Evolutionary conservation across 1,140 invertebrate species (phyloP).

Genomic region (Diachasma alloeum): DNA sequence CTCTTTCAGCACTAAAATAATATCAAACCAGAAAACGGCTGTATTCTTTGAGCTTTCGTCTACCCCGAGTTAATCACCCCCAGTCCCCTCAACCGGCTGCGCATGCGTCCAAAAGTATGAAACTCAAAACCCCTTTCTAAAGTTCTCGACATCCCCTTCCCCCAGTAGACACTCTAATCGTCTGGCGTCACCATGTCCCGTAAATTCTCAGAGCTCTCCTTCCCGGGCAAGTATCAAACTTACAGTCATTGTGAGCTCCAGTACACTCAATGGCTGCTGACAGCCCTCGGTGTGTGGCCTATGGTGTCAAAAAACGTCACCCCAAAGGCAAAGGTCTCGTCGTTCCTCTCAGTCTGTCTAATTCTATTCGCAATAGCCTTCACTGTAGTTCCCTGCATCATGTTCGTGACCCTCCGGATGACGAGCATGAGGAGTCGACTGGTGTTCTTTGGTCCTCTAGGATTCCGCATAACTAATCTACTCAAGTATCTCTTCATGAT

Average conservation of each 20-base stretch:
- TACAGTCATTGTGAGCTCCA: neutral
- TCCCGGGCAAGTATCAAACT: neutral
- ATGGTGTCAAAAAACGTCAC: neutral
- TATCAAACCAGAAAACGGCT: too few species aligned
- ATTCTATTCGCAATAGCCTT: neutral
- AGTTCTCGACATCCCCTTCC: too few species aligned
- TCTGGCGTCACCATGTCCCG: neutral
- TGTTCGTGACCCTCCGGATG: neutral
- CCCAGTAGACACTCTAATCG: neutral
- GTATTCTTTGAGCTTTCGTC: too few species aligned
- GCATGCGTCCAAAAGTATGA: neutral
- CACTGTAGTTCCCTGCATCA: neutral
- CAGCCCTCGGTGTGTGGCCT: neutral
- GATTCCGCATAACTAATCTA: neutral
- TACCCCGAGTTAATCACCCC: neutral
- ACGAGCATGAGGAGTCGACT: neutral
- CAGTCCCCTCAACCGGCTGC: neutral
- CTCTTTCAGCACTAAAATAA: too few species aligned
- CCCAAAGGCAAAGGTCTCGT: neutral
- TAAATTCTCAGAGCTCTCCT: neutral
- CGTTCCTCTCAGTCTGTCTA: neutral
- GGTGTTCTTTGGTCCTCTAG: slow-evolving; percentile 12
- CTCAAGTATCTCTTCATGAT: slow-evolving; percentile 19
- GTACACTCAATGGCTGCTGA: neutral
- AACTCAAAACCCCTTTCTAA: too few species aligned